Percentiles rank a stretch among this genome's conserved stretches.
phyloP scores from a whole-genome alignment of 64 coral and sea anemone genomes.

The Astreopora myriophthalma region DNA sequence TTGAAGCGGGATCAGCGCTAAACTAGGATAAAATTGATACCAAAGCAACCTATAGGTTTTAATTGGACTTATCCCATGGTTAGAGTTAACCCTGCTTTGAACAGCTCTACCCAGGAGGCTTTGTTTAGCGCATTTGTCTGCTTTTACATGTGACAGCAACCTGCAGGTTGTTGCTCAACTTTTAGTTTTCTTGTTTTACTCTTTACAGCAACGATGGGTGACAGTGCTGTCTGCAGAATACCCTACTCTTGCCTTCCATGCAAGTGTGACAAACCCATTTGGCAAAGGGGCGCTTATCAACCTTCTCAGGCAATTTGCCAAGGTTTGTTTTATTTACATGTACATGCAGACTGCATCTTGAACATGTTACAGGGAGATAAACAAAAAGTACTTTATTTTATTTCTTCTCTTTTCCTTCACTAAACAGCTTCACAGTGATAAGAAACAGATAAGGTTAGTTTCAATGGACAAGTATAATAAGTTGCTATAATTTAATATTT shows the following conservation, averaged over 20 bases:
- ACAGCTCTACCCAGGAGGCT: too few relatives aligned
- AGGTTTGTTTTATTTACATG: slow-evolving; percentile 40
- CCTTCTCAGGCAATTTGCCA: slow-evolving; percentile 81
- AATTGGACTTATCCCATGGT: too few relatives aligned
- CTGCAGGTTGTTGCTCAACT: background rate
- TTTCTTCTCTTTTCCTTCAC: background rate
- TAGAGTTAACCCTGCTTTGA: too few relatives aligned
- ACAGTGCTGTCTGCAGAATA: slow-evolving; percentile 77
- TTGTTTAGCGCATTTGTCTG: background rate
- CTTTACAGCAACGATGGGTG: slow-evolving; percentile 98
- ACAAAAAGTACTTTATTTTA: background rate
- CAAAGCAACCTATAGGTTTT: too few relatives aligned
- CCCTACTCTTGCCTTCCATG: slow-evolving; percentile 87
- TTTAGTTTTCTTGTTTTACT: background rate
- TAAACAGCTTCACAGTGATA: slow-evolving; percentile 89
- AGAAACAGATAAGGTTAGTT: slow-evolving; percentile 94
- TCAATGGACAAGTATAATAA: background rate
- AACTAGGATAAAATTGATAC: too few relatives aligned
- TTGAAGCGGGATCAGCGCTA: too few relatives aligned
- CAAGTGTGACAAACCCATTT: slow-evolving; percentile 89
- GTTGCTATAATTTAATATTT: background rate
- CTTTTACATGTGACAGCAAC: background rate
- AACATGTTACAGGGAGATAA: background rate
- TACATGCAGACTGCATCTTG: background rate
- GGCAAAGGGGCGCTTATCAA: slow-evolving; percentile 89